phyloP scores from a whole-genome alignment of 2,113 vertebrate species.

The Cercopithecus mona region DNA sequence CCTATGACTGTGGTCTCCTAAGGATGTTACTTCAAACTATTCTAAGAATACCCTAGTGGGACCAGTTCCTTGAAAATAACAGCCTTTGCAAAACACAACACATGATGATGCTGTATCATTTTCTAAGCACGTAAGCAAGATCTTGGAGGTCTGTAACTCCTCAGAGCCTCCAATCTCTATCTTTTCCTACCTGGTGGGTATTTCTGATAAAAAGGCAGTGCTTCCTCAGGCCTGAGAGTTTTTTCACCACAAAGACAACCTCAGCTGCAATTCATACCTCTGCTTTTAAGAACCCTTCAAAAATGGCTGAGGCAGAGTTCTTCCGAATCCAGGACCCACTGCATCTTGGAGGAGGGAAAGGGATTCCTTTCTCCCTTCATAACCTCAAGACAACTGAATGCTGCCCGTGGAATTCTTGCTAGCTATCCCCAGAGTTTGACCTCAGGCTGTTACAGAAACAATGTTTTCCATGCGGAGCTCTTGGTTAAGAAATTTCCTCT shows the following conservation, averaged over 20 bases:
- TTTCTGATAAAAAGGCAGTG: neutral
- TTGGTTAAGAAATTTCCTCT: conserved; percentile 66
- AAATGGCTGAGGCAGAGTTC: conserved; percentile 38
- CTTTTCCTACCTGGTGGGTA: conserved; percentile 14
- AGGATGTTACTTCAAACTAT: conserved; percentile 35
- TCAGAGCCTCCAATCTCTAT: neutral
- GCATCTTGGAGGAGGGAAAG: neutral
- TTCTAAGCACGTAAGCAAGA: conserved; percentile 4
- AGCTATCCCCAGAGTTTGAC: conserved; percentile 54
- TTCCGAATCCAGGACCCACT: neutral
- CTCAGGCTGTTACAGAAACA: conserved; percentile 47
- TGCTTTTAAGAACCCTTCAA: neutral
- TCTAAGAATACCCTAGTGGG: neutral
- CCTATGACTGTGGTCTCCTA: neutral
- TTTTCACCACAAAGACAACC: conserved; percentile 52
- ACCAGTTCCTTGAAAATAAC: conserved; percentile 27
- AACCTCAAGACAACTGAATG: conserved; percentile 13
- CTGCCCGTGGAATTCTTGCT: conserved; percentile 53
- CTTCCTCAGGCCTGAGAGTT: neutral
- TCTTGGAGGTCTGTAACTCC: neutral
- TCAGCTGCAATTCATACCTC: neutral
- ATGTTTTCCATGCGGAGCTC: conserved; percentile 55
- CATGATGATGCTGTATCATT: neutral
- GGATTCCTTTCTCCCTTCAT: conserved; percentile 44
- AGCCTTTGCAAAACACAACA: neutral